Evolutionary conservation across 2,113 vertebrate genomes (phyloP), one percentile per base, ranked within the genome.

Genomic region (Alectura lathami): DNA sequence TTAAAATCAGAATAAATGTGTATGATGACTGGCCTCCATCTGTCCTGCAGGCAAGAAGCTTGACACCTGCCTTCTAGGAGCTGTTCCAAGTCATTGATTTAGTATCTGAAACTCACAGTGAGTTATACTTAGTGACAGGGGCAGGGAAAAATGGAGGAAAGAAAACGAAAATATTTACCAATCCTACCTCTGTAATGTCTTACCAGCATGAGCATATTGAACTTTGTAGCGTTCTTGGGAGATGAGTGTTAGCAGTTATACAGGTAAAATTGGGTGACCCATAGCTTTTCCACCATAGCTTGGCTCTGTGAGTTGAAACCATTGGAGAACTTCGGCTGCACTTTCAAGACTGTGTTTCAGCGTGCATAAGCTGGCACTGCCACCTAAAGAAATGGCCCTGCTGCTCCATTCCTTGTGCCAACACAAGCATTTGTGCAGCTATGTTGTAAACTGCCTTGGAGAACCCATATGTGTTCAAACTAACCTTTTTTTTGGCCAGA

Each of bases 91-190:
- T 56, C 51, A 60, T 54, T 83, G 88, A 77, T 91, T 89, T 78
- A 93, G 68, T 54, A 3, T 40, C 36, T 62, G 76, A 83, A 83
- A 36, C 56, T 90, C 0, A 0, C n/a, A 83, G 26, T 3, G 13
- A 77, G 29, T 63, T 91, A 24, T 7, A 24, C 59, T 48, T 70
- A 36, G 68, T 75, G 51, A 51, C 64, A 45, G 70, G 60, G 47
- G 74, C 75, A 83, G 59, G 45, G 77, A 40, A 36, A 80, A 83
- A 75, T 43, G 57, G 47, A 91, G 36, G 59, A 84, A 78, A 78
- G 90, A 90, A 96, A 95, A 91, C 78, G 36, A 91, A 91, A 96
- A 93, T 91, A 91, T 91, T 95, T 95, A 84, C 90, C 73, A 43
- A 81, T 90, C 90, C 81, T 80, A 53, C 23, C 50, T 83, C 63